These are phyloP conservation scores for Neosilurus mollespiculum DNA, from an alignment of 2,797 vertebrate species.

Conservation along the genomic window DNA sequence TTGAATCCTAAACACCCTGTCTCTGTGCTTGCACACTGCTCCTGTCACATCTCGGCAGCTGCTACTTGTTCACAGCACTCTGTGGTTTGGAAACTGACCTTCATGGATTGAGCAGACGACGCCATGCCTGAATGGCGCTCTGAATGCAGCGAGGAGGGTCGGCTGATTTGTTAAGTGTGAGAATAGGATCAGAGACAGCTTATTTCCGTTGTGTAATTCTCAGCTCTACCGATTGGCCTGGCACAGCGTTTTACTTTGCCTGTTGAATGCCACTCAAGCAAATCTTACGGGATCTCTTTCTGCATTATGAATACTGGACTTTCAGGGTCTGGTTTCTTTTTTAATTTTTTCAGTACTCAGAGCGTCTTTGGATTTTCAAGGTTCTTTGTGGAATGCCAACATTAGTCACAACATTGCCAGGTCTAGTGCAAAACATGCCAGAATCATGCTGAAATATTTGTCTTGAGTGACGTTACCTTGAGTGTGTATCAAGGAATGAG, in stretches of 20 bases:
- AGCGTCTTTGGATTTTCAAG: slow-evolving; percentile 44
- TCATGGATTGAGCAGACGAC: slow-evolving; percentile 25
- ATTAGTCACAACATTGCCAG: slow-evolving; percentile 52
- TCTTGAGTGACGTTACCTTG: slow-evolving; percentile 62
- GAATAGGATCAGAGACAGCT: slow-evolving; percentile 44
- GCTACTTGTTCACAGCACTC: slow-evolving; percentile 55
- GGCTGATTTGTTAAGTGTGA: slow-evolving; percentile 64
- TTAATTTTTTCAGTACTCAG: slow-evolving; percentile 37
- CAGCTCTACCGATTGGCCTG: slow-evolving; percentile 18
- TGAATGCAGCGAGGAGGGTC: slow-evolving; percentile 33
- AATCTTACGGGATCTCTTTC: slow-evolving; percentile 26
- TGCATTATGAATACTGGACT: slow-evolving; percentile 35
- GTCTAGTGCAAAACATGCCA: slow-evolving; percentile 52
- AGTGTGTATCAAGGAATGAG: slow-evolving; percentile 75
- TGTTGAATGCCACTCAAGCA: slow-evolving; percentile 29
- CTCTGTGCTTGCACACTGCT: slow-evolving; percentile 42
- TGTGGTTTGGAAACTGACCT: slow-evolving; percentile 47
- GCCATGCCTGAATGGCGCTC: slow-evolving; percentile 43
- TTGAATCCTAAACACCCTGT: slow-evolving; percentile 59
- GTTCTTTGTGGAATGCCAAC: slow-evolving; percentile 46
- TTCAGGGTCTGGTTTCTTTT: slow-evolving; percentile 36
- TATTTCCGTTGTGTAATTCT: slow-evolving; percentile 46
- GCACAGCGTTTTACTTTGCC: slow-evolving; percentile 11
- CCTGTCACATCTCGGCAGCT: slow-evolving; percentile 55
- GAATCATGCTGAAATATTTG: slow-evolving; percentile 59